Base-by-base conservation (phyloP, 2,888 invertebrate genomes). In the Caenorhabditis sinica region DNA sequence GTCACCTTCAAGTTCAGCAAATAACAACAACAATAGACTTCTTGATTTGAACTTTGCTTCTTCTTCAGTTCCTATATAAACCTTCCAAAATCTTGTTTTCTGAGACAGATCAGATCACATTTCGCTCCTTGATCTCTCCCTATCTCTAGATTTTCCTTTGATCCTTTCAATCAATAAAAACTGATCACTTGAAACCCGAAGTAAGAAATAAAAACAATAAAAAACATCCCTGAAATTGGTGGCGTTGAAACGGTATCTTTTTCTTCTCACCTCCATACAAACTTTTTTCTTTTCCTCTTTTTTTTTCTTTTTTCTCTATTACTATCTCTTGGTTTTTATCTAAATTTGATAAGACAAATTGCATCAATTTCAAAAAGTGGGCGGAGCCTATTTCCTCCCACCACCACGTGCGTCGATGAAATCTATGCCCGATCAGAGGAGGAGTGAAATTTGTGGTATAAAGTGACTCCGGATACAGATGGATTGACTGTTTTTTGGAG, bases 241-340 rank as follows among this genome's bases (percentile, higher is more conserved):
- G 65, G 40, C 80, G 80, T 80, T 56, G 80, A 80, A 80, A 80
- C 80, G 72, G 72, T 80, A 80, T 71, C 80, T 45, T 25, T 23
- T 17, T 11, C 15, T 45, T 40, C 53, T 53, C 74, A 43, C 40
- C n/a, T 56, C 30, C 28, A 8, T 15, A 33, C n/a, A 20, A 33
- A 45, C 45, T 53, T 23, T 53, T 56, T 56, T n/a, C n/a, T n/a
- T 28, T 13, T 28, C 28, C 13, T 23, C 53, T 45, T 45, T n/a
- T 51, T 4, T 20, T 20, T 11, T 11, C 40, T n/a, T n/a, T n/a
- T n/a, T n/a, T n/a, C n/a, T n/a, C n/a, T n/a, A n/a, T n/a, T n/a
- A n/a, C n/a, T n/a, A n/a, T n/a, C n/a, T n/a, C n/a, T n/a, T n/a
- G n/a, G n/a, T n/a, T n/a, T n/a, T n/a, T 40, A 40, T 40, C 56